phyloP scores from a whole-genome alignment of 2,888 invertebrate genomes.

The Bursaphelenchus okinawaensis region DNA sequence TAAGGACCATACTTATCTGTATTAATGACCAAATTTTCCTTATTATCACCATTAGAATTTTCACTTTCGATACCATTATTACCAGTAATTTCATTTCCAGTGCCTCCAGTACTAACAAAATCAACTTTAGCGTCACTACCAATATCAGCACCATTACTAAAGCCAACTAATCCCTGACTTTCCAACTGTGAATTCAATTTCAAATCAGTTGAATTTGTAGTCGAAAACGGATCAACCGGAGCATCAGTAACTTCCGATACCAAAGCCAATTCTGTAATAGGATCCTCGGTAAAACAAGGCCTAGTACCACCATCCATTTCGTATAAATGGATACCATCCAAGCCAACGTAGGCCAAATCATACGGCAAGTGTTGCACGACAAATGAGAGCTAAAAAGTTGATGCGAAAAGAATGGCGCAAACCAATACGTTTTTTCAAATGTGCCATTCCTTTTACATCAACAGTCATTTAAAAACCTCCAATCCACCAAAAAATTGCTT shows the following conservation, averaged over 20 bases:
- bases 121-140: not conserved
- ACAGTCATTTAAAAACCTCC: no score
- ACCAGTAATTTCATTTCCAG: no score
- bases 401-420: conserved; percentile 30
- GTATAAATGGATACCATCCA: conserved; percentile 43
- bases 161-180: not conserved
- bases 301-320: conserved; percentile 27
- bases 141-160: not conserved
- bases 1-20: no score
- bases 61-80: no score
- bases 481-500: conserved; percentile 12
- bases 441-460: no score
- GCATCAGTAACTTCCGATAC: not conserved
- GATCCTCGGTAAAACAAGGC: not conserved
- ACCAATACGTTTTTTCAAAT: conserved; percentile 26
- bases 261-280: not conserved
- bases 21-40: no score
- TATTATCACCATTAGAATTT: no score
- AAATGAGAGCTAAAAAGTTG: conserved; percentile 4
- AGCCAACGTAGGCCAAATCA: conserved; percentile 33
- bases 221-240: not conserved
- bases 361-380: conserved; percentile 24
- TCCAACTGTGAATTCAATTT: not conserved
- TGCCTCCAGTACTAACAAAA: no score
- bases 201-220: not conserved